Evolutionary conservation across 2,797 vertebrate species (phyloP), one percentile per base, ranked within the genome.

Genomic region (Microchirus variegatus): DNA sequence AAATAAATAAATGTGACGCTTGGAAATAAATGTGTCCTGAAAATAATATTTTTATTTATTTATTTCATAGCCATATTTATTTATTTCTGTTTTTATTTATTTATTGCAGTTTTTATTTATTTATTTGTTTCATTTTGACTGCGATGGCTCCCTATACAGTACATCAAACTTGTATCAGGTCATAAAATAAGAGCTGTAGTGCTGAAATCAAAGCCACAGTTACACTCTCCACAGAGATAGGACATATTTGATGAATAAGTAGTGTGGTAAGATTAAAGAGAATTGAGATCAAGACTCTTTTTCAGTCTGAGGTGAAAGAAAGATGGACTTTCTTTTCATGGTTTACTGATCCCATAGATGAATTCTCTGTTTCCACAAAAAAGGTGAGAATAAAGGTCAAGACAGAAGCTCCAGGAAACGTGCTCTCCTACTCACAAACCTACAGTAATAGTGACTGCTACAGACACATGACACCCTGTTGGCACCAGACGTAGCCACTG

Each of bases 241-340:
- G 54, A 55, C 41, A 66, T 43, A 54, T 45, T 26, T 26, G 26
- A 47, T 40, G 46, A 51, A 58, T 52, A 63, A 60, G 43, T 63
- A 44, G 53, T 22, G 69, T 57, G 48, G 36, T 45, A 52, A 57
- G 63, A 78, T 76, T 66, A 55, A 48, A 67, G 58, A 5, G 10
- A 10, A 13, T 26, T 44, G 16, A 42, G 63, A 56, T 37, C 47
- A n/a, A 14, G 10, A 16, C 52, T 62, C 53, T 56, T 52, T 18
- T 42, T 35, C 8, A 42, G 47, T 12, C 14, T 45, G 40, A 49
- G 36, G 41, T 49, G 19, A 59, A 56, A 44, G 46, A 62, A 46
- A 64, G 61, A 26, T 45, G 15, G 52, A 68, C 56, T 73, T 70
- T 58, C 42, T 55, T 53, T 26, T 46, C 4, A 54, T 53, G 41